A percentile compares a stretch with the other conserved stretches of the same genome.
Conservation (phyloP, 2,888 invertebrate species). For the Parthenolecanium corni region DNA sequence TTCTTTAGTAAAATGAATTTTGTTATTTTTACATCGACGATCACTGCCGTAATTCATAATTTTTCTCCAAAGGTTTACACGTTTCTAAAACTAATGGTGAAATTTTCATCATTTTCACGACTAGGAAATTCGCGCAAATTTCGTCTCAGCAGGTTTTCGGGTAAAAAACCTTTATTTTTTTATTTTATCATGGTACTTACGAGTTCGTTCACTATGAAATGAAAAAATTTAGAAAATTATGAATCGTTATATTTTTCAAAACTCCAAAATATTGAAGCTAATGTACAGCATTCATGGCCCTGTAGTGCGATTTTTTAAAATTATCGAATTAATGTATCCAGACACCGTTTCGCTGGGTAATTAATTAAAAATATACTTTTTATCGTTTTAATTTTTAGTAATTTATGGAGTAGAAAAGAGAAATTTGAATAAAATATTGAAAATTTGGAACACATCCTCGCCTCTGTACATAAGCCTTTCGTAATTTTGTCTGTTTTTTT, state of each 20-base stretch:
- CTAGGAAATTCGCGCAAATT: no score
- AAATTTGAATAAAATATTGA: background rate
- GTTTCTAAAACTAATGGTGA: no score
- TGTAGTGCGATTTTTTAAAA: background rate
- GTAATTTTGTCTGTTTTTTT: conserved; percentile 6
- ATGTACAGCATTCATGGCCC: background rate
- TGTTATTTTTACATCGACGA: no score
- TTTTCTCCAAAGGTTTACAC: no score
- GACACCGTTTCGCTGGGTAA: conserved; percentile 2
- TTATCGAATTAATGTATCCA: background rate
- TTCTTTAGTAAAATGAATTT: no score
- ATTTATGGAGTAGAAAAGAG: conserved; percentile 14
- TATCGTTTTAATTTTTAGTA: conserved; percentile 7
- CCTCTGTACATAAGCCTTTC: conserved; percentile 27
- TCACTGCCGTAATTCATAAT: no score
- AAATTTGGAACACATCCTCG: conserved; percentile 25
- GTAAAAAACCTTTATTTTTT: no score
- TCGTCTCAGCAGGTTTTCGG: no score
- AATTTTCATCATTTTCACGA: no score
- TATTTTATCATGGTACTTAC: no score
- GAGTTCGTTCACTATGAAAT: no score
- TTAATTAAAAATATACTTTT: conserved; percentile 1
- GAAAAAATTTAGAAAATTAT: no score
- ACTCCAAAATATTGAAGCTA: background rate
- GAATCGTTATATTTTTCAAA: background rate